phyloP scores from a whole-genome alignment of 2,113 vertebrate species.

The Calonectris borealis region DNA sequence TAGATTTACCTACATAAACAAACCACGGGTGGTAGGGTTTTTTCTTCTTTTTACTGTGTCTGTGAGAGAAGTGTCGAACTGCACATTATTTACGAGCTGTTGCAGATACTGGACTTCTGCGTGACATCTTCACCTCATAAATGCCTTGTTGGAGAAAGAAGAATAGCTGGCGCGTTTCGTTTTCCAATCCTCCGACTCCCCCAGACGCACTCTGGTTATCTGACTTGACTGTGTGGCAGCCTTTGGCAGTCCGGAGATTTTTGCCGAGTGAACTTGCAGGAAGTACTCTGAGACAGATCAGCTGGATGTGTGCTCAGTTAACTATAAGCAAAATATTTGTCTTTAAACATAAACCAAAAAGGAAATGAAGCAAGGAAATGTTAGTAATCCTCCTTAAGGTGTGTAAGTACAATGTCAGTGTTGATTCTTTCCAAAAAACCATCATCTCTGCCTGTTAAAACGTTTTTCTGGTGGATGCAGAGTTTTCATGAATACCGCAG shows the following conservation, averaged over 20 bases:
- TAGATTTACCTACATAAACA: neutral
- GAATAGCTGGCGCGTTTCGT: neutral
- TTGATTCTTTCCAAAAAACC: neutral
- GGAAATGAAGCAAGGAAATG: conserved; percentile 25
- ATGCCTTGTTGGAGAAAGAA: neutral
- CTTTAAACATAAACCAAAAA: conserved; percentile 27
- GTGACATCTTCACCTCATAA: conserved; percentile 9
- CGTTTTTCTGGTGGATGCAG: neutral
- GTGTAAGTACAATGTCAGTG: neutral
- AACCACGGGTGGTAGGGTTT: neutral
- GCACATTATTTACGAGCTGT: neutral
- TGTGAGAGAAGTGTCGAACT: neutral
- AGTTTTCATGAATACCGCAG: neutral
- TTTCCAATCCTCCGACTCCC: neutral
- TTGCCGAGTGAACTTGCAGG: neutral
- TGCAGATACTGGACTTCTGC: neutral
- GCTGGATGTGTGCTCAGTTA: neutral
- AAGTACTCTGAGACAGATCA: neutral
- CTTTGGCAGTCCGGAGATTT: neutral
- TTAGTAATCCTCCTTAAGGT: neutral
- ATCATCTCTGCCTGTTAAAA: neutral
- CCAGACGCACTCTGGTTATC: neutral
- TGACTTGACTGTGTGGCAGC: neutral
- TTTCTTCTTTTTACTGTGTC: neutral
- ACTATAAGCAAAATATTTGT: conserved; percentile 43